These are phyloP conservation scores for Molossus alvarezi DNA, from an alignment of 2,797 vertebrate genomes.

Conservation along the genomic window DNA sequence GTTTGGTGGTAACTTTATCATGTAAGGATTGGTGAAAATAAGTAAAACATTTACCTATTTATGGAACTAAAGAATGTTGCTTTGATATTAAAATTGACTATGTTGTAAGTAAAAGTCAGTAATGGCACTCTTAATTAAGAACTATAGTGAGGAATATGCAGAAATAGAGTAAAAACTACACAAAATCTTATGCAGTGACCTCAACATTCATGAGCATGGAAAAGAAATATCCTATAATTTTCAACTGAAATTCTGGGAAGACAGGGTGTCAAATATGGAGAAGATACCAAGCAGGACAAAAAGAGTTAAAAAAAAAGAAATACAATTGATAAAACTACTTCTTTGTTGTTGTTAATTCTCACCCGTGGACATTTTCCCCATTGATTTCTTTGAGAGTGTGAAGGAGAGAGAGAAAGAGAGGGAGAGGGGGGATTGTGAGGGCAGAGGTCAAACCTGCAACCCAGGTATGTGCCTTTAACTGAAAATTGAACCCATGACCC, in stretches of 20 bases:
- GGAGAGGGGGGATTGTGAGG: too few relatives aligned
- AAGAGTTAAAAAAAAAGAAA: not conserved
- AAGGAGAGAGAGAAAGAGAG: too few relatives aligned
- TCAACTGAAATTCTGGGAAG: not conserved
- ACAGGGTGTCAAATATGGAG: not conserved
- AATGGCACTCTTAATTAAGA: slow-evolving; percentile 1
- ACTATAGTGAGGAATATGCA: not conserved
- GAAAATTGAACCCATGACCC: too few relatives aligned
- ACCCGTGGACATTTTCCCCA: too few relatives aligned
- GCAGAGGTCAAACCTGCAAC: too few relatives aligned
- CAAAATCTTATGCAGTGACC: not conserved
- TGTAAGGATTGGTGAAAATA: not conserved
- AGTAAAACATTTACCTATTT: not conserved
- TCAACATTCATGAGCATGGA: not conserved
- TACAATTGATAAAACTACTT: not conserved
- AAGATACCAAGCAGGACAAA: not conserved
- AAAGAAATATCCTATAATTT: not conserved
- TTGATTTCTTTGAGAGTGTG: too few relatives aligned
- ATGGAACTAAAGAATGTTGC: not conserved
- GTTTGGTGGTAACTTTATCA: not conserved
- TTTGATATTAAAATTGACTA: not conserved
- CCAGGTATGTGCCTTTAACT: too few relatives aligned
- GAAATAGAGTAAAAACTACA: not conserved
- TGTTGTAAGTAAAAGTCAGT: not conserved
- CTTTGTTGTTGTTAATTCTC: too few relatives aligned